These are phyloP conservation scores for Cryptomyrus ogoouensis DNA, from an alignment of 2,113 vertebrate species.

Conservation along the genomic window DNA sequence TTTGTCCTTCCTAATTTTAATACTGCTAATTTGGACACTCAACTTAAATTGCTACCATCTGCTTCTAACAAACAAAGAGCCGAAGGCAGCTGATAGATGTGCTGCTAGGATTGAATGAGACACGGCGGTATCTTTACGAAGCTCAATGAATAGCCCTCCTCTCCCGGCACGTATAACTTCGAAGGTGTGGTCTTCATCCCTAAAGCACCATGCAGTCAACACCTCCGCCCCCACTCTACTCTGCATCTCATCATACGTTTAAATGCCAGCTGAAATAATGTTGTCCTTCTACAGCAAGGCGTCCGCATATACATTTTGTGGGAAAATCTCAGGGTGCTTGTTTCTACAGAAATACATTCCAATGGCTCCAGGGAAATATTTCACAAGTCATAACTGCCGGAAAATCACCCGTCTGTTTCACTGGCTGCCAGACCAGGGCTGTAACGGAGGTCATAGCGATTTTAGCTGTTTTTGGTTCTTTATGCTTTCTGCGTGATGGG, in stretches of 20 bases:
- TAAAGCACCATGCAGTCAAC: constrained; percentile 5
- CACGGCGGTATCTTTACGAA: background rate
- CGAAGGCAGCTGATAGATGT: background rate
- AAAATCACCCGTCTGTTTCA: constrained; percentile 5
- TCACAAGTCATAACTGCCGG: background rate
- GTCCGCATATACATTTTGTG: background rate
- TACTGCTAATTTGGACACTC: constrained; percentile 29
- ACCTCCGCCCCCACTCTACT: background rate
- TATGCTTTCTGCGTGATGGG: background rate
- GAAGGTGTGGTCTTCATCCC: background rate
- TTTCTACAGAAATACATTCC: background rate
- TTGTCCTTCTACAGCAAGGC: background rate
- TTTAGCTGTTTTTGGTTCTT: background rate
- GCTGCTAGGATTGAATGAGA: background rate
- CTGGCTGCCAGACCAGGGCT: background rate
- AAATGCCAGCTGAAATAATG: constrained; percentile 19
- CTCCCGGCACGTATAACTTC: background rate
- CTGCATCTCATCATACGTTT: background rate
- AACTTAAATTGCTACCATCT: constrained; percentile 38
- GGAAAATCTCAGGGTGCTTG: background rate
- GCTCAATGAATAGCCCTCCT: background rate
- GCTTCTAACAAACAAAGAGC: constrained; percentile 25
- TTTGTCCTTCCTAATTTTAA: constrained; percentile 23
- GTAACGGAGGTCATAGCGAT: background rate
- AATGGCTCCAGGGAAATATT: background rate